A percentile compares a stretch with the other conserved stretches of the same genome.
Evolutionary conservation across 2,888 invertebrate genomes (phyloP).

Genomic region (Saturnia japonica): DNA sequence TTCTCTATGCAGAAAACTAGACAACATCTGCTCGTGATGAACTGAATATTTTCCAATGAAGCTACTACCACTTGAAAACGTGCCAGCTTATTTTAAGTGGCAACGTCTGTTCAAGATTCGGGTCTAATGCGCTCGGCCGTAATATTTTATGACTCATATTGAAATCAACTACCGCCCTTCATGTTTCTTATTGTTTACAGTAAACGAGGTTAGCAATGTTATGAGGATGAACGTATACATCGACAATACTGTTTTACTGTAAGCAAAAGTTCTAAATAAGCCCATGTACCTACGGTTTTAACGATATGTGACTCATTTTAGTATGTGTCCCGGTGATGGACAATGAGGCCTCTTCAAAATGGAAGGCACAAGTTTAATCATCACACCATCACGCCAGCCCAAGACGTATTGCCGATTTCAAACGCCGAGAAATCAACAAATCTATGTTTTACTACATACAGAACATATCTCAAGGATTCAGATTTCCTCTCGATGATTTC

Average conservation of each 20-base stretch:
- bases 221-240: not conserved
- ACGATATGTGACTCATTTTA: too few species aligned
- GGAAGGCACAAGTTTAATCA: too few species aligned
- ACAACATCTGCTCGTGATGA: conserved; percentile 79
- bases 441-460: too few species aligned
- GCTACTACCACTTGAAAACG: conserved; percentile 77
- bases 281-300: too few species aligned
- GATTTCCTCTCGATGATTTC: too few species aligned
- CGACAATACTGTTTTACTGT: not conserved
- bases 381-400: too few species aligned
- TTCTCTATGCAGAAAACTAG: conserved; percentile 68
- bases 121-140: conserved; percentile 61
- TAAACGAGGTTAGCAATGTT: conserved; percentile 3
- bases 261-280: not conserved
- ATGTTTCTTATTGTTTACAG: conserved; percentile 26
- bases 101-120: conserved; percentile 75
- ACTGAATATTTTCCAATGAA: conserved; percentile 78
- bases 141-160: conserved; percentile 60
- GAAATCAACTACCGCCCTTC: conserved; percentile 46
- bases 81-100: conserved; percentile 81
- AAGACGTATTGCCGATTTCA: too few species aligned
- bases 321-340: too few species aligned
- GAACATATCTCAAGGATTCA: too few species aligned
- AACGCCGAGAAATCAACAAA: too few species aligned
- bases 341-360: too few species aligned